Percentiles rank a stretch among this genome's conserved stretches.
Conservation (phyloP, 1,140 invertebrate genomes). For the Eurosta solidaginis region DNA sequence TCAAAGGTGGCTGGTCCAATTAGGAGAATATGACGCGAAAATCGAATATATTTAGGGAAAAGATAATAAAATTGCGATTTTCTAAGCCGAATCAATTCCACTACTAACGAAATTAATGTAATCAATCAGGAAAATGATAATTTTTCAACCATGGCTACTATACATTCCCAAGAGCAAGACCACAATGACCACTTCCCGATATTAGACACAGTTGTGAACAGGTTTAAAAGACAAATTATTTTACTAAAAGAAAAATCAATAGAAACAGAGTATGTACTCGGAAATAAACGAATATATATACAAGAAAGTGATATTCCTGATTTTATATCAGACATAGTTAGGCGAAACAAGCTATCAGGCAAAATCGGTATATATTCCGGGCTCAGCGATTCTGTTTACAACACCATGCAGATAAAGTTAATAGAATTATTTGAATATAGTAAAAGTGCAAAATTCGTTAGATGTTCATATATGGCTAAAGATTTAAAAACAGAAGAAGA, state of each 20-base stretch:
- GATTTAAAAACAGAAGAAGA: constrained; percentile 35
- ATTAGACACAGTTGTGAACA: constrained; percentile 23
- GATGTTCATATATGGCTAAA: constrained; percentile 33
- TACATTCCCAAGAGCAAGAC: too few species aligned
- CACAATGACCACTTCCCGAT: too few species aligned
- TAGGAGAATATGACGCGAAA: too few species aligned
- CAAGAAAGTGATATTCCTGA: not conserved
- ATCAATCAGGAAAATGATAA: too few species aligned
- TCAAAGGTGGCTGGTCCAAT: too few species aligned
- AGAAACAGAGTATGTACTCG: not conserved
- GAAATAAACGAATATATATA: constrained; percentile 18
- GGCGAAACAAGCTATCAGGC: constrained; percentile 27
- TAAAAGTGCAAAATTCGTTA: constrained; percentile 36
- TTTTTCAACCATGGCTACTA: too few species aligned
- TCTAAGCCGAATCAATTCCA: too few species aligned
- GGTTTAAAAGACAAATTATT: constrained; percentile 31
- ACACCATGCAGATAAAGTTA: constrained; percentile 36
- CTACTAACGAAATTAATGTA: too few species aligned
- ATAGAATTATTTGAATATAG: constrained; percentile 34
- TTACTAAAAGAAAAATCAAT: constrained; percentile 23
- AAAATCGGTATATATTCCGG: constrained; percentile 37
- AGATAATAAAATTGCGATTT: too few species aligned
- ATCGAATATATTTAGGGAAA: too few species aligned
- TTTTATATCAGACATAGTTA: constrained; percentile 1
- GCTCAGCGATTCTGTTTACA: constrained; percentile 28